Conservation (phyloP, 2,888 invertebrate genomes). For the Pseudococcus jackbeardsleyi region DNA sequence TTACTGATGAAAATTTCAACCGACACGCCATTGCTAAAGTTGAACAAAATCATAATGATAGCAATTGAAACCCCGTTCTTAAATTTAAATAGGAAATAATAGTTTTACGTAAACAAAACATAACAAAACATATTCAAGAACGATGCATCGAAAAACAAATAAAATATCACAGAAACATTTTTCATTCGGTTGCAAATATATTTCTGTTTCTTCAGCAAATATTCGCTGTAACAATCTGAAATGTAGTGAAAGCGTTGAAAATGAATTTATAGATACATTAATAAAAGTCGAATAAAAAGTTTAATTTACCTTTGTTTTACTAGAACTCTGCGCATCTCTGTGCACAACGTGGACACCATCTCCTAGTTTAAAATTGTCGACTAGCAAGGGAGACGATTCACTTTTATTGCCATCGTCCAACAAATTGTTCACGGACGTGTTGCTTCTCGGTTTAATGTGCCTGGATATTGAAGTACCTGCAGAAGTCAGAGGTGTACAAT, state of each 20-base stretch:
- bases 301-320: background rate
- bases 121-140: background rate
- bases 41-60: background rate
- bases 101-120: background rate
- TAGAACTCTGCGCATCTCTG: slow-evolving; percentile 20
- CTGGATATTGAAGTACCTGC: slow-evolving; percentile 54
- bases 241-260: background rate
- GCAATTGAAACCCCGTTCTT: background rate
- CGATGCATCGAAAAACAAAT: background rate
- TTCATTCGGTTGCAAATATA: background rate
- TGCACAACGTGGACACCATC: background rate
- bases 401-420: slow-evolving; percentile 9
- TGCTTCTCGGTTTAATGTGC: slow-evolving; percentile 30
- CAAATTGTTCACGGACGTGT: background rate
- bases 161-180: slow-evolving; percentile 25
- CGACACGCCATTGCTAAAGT: background rate
- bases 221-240: slow-evolving; percentile 12
- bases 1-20: background rate
- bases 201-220: slow-evolving; percentile 30
- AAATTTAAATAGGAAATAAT: background rate
- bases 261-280: background rate
- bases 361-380: slow-evolving; percentile 5
- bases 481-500: background rate
- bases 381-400: slow-evolving; percentile 55
- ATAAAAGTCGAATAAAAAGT: background rate